These are phyloP conservation scores for Nasonia giraulti DNA, from an alignment of 1,140 invertebrate genomes.

Conservation along the genomic window DNA sequence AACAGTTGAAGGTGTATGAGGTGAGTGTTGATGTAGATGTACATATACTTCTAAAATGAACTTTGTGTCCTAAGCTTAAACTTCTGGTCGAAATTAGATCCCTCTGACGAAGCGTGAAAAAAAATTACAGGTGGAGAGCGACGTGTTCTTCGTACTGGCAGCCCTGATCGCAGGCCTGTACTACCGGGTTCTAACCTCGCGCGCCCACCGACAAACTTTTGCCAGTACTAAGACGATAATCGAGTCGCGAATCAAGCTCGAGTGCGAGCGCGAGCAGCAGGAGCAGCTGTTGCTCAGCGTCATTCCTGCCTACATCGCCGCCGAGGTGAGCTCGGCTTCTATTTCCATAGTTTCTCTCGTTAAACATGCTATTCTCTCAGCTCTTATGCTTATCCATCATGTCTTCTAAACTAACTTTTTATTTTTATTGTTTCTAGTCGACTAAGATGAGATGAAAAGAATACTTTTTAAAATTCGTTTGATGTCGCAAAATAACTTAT, in stretches of 20 bases:
- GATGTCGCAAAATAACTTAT: not conserved
- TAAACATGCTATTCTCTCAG: not conserved
- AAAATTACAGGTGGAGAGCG: constrained; percentile 80
- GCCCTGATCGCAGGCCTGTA: constrained; percentile 88
- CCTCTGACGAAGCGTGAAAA: constrained; percentile 52
- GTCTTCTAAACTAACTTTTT: not conserved
- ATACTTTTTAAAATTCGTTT: no score
- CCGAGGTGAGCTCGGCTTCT: constrained; percentile 83
- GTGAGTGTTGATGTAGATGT: not conserved
- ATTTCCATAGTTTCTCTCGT: not conserved
- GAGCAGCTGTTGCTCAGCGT: constrained; percentile 93
- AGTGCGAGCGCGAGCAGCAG: constrained; percentile 94
- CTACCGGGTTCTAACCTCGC: constrained; percentile 89
- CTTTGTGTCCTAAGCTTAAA: no score
- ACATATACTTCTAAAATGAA: not conserved
- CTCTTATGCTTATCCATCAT: not conserved
- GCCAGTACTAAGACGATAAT: constrained; percentile 91
- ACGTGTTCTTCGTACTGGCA: constrained; percentile 83
- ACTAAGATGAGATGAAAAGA: no score
- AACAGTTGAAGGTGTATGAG: constrained; percentile 29
- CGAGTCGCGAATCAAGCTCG: constrained; percentile 92
- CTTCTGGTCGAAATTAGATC: no score
- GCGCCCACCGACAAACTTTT: constrained; percentile 89
- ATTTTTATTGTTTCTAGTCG: no score
- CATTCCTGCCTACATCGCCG: constrained; percentile 94